These are phyloP conservation scores for Sialia sialis DNA, from an alignment of 2,113 vertebrate species.

Conservation along the genomic window DNA sequence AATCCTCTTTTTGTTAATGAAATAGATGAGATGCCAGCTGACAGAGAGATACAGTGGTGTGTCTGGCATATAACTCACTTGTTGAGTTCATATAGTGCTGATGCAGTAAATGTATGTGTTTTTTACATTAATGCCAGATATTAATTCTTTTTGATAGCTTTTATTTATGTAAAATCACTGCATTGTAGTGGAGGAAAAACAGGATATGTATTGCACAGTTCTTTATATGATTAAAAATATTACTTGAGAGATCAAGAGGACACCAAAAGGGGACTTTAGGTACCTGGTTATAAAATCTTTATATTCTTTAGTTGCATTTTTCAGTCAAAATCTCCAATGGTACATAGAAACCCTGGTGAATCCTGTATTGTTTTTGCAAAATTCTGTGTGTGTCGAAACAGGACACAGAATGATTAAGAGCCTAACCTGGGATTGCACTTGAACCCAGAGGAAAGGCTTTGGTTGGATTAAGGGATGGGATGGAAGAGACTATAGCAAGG, in stretches of 20 bases:
- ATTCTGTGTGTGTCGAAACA: not conserved
- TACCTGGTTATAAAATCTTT: not conserved
- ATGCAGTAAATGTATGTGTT: not conserved
- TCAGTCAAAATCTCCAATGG: not conserved
- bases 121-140: not conserved
- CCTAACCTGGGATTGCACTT: not conserved
- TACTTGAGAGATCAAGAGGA: not conserved
- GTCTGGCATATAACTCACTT: not conserved
- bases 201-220: not conserved
- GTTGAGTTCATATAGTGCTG: not conserved
- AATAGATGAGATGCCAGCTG: not conserved
- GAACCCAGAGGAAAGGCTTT: not conserved
- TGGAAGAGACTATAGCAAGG: not conserved
- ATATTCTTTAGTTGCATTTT: not conserved
- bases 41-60: not conserved
- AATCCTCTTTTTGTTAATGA: not conserved
- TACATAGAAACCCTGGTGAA: not conserved
- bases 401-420: not conserved
- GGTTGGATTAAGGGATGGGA: not conserved
- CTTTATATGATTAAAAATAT: not conserved
- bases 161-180: not conserved
- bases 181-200: not conserved
- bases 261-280: not conserved
- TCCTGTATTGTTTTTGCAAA: not conserved
- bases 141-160: not conserved